A percentile compares a stretch with the other conserved stretches of the same genome.
These are phyloP conservation scores for Pheucticus melanocephalus DNA, from an alignment of 2,113 vertebrate genomes.

Conservation along the genomic window DNA sequence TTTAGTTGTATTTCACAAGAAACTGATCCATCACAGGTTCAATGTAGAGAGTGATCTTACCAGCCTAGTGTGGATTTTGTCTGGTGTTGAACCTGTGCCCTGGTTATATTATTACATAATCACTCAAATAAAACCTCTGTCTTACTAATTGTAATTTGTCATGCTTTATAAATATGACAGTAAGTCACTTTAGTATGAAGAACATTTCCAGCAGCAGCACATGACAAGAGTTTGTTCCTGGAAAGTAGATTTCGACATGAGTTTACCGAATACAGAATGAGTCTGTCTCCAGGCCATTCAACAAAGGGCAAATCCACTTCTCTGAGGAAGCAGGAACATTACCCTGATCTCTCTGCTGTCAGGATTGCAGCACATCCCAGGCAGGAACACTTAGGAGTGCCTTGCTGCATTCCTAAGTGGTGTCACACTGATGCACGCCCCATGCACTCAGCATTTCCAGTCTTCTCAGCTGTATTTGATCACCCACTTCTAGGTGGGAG, in stretches of 20 bases:
- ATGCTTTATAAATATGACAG: neutral
- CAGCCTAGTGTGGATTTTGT: neutral
- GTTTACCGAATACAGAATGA: neutral
- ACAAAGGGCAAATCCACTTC: neutral
- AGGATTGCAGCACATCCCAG: neutral
- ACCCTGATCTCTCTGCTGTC: neutral
- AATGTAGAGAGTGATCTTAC: neutral
- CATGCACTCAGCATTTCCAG: neutral
- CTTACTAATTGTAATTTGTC: neutral
- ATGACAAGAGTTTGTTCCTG: neutral
- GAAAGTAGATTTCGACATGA: neutral
- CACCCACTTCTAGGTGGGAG: neutral
- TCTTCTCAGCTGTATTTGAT: neutral
- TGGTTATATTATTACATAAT: neutral
- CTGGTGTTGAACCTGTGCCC: neutral
- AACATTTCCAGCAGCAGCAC: neutral
- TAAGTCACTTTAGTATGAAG: neutral
- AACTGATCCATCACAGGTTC: neutral
- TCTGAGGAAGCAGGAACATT: neutral
- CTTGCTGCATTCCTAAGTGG: neutral
- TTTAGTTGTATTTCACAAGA: neutral
- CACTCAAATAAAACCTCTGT: neutral
- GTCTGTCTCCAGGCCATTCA: neutral
- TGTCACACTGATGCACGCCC: neutral
- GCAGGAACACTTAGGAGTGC: accelerated